Conservation (phyloP, 2,797 vertebrate species). For the Vultur gryphus region DNA sequence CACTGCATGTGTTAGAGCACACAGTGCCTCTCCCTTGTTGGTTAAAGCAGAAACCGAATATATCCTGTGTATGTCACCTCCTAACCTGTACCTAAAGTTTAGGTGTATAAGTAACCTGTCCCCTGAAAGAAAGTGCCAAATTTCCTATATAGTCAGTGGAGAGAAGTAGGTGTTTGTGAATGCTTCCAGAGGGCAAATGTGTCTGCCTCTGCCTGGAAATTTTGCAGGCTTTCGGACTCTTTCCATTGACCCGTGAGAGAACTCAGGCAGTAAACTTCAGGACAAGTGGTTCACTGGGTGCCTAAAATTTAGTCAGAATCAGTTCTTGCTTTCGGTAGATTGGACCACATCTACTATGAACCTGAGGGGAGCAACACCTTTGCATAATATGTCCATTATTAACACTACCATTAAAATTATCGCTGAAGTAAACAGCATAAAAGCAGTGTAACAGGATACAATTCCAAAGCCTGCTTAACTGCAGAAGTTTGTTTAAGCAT, state of each 20-base stretch:
- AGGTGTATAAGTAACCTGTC: neutral
- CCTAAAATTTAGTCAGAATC: neutral
- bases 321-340: neutral
- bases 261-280: neutral
- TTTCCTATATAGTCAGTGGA: neutral
- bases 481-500: neutral
- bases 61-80: neutral
- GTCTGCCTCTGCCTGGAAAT: neutral
- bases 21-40: neutral
- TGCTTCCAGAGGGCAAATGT: slow-evolving; percentile 24
- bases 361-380: neutral
- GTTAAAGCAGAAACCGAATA: neutral
- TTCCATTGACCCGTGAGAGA: neutral
- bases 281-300: neutral
- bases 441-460: neutral
- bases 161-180: slow-evolving; percentile 18
- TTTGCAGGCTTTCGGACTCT: neutral
- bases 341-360: neutral
- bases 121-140: neutral
- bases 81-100: neutral
- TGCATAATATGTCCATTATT: neutral
- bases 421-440: slow-evolving; percentile 17
- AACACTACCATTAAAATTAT: neutral
- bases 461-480: slow-evolving; percentile 8
- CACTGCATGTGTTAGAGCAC: neutral